Conservation (phyloP, 2,797 vertebrate species). For the Phrynocephalus forsythii region DNA sequence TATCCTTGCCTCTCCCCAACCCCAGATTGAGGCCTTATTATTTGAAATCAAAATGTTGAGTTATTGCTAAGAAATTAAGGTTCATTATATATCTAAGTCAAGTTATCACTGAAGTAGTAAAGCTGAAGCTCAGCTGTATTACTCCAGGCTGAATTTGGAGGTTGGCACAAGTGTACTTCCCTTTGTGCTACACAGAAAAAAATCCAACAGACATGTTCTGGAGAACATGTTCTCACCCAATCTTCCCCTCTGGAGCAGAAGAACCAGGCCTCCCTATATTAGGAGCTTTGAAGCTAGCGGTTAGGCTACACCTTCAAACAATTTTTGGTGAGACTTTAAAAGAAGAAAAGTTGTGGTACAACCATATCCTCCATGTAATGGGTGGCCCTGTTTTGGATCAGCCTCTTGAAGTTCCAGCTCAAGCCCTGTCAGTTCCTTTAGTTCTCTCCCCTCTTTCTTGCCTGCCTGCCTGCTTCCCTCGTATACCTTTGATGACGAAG, state of each 20-base stretch:
- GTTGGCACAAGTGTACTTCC: not conserved
- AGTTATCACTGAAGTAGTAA: not conserved
- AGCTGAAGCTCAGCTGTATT: not conserved
- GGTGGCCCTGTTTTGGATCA: not conserved
- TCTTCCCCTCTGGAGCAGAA: not conserved
- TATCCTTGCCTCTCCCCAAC: not conserved
- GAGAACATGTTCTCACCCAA: not conserved
- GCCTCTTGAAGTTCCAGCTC: not conserved
- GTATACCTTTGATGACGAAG: not conserved
- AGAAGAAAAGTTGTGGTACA: not conserved
- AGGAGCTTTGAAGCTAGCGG: not conserved
- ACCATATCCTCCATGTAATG: not conserved
- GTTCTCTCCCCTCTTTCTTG: not conserved
- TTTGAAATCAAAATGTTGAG: not conserved
- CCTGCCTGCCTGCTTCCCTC: not conserved
- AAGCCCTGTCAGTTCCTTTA: not conserved
- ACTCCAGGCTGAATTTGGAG: not conserved
- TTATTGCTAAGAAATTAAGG: not conserved
- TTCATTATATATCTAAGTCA: not conserved
- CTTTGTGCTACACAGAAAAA: not conserved
- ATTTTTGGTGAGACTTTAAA: not conserved
- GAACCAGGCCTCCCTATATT: not conserved
- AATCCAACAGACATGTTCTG: not conserved
- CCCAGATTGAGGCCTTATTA: not conserved
- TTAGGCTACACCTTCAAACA: not conserved